phyloP scores from a whole-genome alignment of 2,888 invertebrate species.

The Dioctria linearis region DNA sequence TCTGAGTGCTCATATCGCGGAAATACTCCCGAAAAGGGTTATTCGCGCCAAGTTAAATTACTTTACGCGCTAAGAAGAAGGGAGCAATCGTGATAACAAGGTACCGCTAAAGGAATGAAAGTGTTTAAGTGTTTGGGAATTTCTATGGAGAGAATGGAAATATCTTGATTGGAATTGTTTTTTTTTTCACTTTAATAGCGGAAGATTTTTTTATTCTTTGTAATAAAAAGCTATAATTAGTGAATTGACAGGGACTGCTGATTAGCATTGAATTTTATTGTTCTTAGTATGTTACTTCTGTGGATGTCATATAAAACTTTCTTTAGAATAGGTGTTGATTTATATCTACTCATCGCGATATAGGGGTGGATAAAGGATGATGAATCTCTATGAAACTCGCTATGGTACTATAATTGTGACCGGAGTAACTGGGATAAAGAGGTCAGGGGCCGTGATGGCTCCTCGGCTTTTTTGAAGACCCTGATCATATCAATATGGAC shows the following conservation, averaged over 20 bases:
- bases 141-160: background rate
- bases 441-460: too few species aligned
- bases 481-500: too few species aligned
- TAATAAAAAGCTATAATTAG: background rate
- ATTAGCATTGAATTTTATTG: too few species aligned
- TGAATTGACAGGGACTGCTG: background rate
- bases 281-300: too few species aligned
- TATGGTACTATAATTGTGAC: too few species aligned
- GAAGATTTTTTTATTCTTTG: conserved; percentile 3
- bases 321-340: too few species aligned
- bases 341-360: too few species aligned
- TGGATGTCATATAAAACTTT: too few species aligned
- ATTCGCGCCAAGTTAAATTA: conserved; percentile 16
- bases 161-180: conserved; percentile 8
- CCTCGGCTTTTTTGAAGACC: too few species aligned
- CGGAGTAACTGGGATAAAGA: too few species aligned
- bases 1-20: conserved; percentile 32
- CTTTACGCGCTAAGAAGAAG: background rate
- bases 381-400: too few species aligned
- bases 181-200: background rate
- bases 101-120: conserved; percentile 4
- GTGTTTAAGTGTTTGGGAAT: background rate
- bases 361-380: too few species aligned
- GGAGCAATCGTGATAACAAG: conserved; percentile 48
- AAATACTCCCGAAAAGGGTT: conserved; percentile 37